Percentiles rank a stretch among this genome's conserved stretches.
Conservation (phyloP, 2,113 vertebrate genomes). For the Australoheros scitulus region DNA sequence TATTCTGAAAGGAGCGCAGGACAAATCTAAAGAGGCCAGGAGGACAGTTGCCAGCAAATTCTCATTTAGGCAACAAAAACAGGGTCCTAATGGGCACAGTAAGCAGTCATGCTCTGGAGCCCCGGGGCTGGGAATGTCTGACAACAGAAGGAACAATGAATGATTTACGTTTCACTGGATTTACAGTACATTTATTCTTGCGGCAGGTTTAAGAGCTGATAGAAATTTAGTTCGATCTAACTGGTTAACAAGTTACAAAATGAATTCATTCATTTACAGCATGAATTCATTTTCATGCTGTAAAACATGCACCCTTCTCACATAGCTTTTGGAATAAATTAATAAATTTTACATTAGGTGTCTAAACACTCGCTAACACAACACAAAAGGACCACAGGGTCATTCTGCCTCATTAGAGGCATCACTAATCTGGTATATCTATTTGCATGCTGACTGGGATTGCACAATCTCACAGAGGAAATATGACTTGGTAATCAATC, state of each 20-base stretch:
- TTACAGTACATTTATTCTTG: constrained; percentile 1
- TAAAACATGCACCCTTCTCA: background rate
- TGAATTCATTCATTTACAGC: background rate
- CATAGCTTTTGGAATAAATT: background rate
- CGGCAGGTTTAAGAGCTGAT: background rate
- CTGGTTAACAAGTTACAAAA: background rate
- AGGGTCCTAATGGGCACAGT: constrained; percentile 54
- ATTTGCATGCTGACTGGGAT: constrained; percentile 1
- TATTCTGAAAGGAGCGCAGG: constrained; percentile 45
- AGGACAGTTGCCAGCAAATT: constrained; percentile 51
- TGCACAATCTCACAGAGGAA: constrained; percentile 34
- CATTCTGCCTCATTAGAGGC: constrained; percentile 10
- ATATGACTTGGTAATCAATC: constrained; percentile 38
- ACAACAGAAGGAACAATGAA: constrained; percentile 54
- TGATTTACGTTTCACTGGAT: constrained; percentile 43
- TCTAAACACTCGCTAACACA: background rate
- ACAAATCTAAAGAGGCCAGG: constrained; percentile 44
- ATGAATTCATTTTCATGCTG: too few species aligned
- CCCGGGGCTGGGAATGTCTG: constrained; percentile 39
- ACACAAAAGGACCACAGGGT: background rate
- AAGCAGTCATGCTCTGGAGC: constrained; percentile 39
- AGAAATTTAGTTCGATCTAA: background rate
- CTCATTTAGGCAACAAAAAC: constrained; percentile 57
- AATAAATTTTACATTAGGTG: background rate
- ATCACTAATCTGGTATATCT: background rate